Evolutionary conservation across 2,113 vertebrate species (phyloP), one percentile per base, ranked within the genome.

Genomic region (Ictalurus punctatus): DNA sequence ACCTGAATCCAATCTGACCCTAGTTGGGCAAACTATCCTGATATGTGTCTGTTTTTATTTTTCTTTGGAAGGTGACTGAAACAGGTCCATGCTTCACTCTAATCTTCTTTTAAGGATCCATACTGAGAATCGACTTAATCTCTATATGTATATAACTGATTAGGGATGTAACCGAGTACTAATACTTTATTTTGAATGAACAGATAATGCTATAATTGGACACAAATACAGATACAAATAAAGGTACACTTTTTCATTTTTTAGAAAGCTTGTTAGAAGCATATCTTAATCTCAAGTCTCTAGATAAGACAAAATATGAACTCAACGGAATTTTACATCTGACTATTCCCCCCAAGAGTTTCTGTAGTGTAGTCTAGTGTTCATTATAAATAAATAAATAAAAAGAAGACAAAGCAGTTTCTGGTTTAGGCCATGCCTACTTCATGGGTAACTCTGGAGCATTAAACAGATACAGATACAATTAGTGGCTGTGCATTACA

Each of bases 1-100:
- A 27, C 23, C 56, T 88, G 79, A 86, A 89, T 85, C 56, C 59
- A 78, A 9, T 37, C 84, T 82, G 83, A 83, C 67, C 48, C 21
- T 44, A 9, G 58, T 30, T 84, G 74, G 17, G 9, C 84, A 63
- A 56, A 48, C 40, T 90, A 79, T 86, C 48, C 87, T 71, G 69
- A 88, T 90, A 86, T 61, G 48, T 79, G 83, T 88, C 78, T 86
- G 59, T 69, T 59, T 40, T 56, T 86, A 23, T 86, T 88, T 86
- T 21, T 83, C 30, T 88, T 86, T 61, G 34, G 37, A 87, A 83
- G 27, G 23, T 83, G 78, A 82, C 37, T 67, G 86, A 58, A 82
- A 88, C 76, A 23, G 37, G 67, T 87, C 54, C 52, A 37, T 37
- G 34, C 17, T 83, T 78, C 67, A 83, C 65, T 69, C 59, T 9